These are phyloP conservation scores for Lucifuga dentata DNA, from an alignment of 2,113 vertebrate species.

Conservation along the genomic window DNA sequence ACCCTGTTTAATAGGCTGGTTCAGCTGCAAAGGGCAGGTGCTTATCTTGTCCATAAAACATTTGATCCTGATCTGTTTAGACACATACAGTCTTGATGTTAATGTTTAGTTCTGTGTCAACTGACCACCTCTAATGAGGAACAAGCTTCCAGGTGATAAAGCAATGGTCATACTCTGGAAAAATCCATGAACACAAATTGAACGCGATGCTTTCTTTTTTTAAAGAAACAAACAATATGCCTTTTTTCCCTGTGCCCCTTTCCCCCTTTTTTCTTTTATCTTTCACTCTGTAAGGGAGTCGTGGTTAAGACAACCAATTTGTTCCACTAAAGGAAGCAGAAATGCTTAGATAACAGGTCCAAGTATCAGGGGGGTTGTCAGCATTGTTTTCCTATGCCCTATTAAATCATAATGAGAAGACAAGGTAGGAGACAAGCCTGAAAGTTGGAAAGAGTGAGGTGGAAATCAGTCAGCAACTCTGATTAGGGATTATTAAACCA, in stretches of 20 bases:
- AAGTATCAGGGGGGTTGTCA: conserved; percentile 63
- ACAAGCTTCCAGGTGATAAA: conserved; percentile 10
- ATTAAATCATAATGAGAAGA: conserved; percentile 72
- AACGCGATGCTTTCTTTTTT: conserved; percentile 8
- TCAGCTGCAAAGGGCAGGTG: conserved; percentile 57
- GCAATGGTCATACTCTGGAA: background rate
- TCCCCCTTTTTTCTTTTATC: conserved; percentile 33
- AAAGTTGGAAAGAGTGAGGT: conserved; percentile 30
- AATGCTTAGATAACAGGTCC: conserved; percentile 69
- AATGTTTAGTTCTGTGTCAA: conserved; percentile 40
- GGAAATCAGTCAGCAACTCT: conserved; percentile 40
- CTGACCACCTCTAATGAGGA: background rate
- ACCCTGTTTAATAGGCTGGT: conserved; percentile 46
- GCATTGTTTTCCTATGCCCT: conserved; percentile 62
- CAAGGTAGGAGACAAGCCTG: conserved; percentile 26
- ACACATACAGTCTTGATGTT: conserved; percentile 64
- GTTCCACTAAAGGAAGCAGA: conserved; percentile 62
- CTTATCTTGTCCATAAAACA: conserved; percentile 58
- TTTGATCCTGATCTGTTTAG: conserved; percentile 35
- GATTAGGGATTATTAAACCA: conserved; percentile 37
- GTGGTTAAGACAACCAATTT: conserved; percentile 67
- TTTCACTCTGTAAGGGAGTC: conserved; percentile 31
- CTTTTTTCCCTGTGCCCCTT: conserved; percentile 11
- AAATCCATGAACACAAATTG: conserved; percentile 8
- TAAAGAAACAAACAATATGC: background rate